Conservation (phyloP, 1,140 invertebrate species). For the Littorina saxatilis region DNA sequence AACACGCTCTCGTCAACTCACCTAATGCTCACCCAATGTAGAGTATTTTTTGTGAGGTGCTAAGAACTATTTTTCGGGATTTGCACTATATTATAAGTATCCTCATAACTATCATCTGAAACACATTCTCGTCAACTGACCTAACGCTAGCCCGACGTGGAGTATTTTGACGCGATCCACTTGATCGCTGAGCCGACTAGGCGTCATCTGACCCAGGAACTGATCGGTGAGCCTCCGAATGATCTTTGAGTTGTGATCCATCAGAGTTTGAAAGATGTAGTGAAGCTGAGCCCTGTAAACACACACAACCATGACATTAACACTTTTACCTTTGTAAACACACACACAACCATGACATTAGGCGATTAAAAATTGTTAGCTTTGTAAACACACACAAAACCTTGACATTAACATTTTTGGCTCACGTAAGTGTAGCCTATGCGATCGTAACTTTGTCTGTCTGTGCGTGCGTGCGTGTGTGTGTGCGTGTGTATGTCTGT, state of each 20-base stretch:
- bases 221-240: constrained; percentile 61
- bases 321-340: background rate
- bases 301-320: background rate
- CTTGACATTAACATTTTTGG: too few relatives aligned
- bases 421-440: too few relatives aligned
- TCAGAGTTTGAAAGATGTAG: constrained; percentile 76
- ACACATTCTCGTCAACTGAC: constrained; percentile 50
- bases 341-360: background rate
- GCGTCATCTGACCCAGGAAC: constrained; percentile 53
- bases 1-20: too few relatives aligned
- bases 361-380: background rate
- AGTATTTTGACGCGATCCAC: constrained; percentile 61
- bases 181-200: constrained; percentile 43
- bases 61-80: too few relatives aligned
- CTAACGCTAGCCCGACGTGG: constrained; percentile 72
- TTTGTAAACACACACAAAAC: background rate
- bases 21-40: background rate
- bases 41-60: too few relatives aligned
- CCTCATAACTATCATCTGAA: background rate
- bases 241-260: constrained; percentile 65
- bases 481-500: too few relatives aligned
- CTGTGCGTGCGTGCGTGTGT: too few relatives aligned
- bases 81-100: too few relatives aligned
- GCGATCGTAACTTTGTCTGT: too few relatives aligned
- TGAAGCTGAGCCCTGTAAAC: constrained; percentile 65